phyloP scores from a whole-genome alignment of 2,797 vertebrate genomes.

The Sebastolobus alascanus region DNA sequence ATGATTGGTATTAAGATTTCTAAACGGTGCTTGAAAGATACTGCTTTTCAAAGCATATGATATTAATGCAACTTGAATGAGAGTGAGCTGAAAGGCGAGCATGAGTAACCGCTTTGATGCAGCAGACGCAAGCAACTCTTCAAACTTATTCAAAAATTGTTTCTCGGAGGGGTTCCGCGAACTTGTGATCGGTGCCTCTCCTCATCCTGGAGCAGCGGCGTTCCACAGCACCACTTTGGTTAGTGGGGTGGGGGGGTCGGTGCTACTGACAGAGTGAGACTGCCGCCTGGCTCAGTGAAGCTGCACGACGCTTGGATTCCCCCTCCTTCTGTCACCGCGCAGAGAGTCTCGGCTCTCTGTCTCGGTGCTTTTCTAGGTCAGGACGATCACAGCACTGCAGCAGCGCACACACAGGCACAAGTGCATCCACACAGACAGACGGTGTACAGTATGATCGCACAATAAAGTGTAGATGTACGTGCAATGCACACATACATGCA shows the following conservation, averaged over 20 bases:
- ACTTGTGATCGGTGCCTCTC: conserved; percentile 71
- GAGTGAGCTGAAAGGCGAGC: conserved; percentile 30
- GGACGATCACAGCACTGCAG: conserved; percentile 68
- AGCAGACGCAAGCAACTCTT: conserved; percentile 35
- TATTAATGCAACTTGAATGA: conserved; percentile 30
- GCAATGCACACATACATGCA: conserved; percentile 2
- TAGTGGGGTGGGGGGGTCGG: conserved; percentile 2
- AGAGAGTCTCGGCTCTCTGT: conserved; percentile 69
- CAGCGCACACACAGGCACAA: conserved; percentile 4
- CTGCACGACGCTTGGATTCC: conserved; percentile 61
- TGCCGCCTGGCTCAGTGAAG: conserved; percentile 65
- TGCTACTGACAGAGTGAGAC: conserved; percentile 60
- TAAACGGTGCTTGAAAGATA: conserved; percentile 26
- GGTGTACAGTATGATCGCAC: conserved; percentile 26
- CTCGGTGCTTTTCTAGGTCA: conserved; percentile 82
- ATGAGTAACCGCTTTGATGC: conserved; percentile 50
- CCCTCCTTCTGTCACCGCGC: conserved; percentile 66
- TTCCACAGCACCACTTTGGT: conserved; percentile 47
- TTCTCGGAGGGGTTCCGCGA: conserved; percentile 45
- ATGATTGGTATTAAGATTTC: conserved; percentile 36
- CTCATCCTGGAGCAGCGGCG: conserved; percentile 42
- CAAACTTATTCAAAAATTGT: conserved; percentile 60
- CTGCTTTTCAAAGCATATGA: conserved; percentile 22
- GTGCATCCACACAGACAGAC: conserved; percentile 15
- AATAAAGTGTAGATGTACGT: not conserved